A percentile compares a stretch with the other conserved stretches of the same genome.
Evolutionary conservation across 2,797 vertebrate species (phyloP).

Genomic region (Acipenser oxyrinchus): DNA sequence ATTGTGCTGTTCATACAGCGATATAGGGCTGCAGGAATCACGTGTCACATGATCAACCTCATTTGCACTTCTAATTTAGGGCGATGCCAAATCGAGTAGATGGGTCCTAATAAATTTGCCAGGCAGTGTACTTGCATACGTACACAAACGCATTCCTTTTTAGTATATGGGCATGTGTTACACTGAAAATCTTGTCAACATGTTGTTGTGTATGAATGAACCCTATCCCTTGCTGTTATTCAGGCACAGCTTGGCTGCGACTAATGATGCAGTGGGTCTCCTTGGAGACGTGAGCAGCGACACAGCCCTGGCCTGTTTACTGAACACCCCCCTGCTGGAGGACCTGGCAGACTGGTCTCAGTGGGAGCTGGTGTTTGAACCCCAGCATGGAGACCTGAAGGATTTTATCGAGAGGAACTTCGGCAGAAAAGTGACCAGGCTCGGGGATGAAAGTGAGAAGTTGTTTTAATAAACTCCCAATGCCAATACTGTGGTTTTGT

Average conservation of each 20-base stretch:
- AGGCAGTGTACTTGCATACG: no score
- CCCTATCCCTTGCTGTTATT: neutral
- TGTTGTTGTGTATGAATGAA: no score
- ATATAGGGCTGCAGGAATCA: no score
- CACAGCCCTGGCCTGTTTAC: constrained; percentile 52
- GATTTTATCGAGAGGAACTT: constrained; percentile 62
- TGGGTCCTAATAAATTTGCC: no score
- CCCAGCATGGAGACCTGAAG: constrained; percentile 49
- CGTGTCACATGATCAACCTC: no score
- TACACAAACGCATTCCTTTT: no score
- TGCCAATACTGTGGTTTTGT: neutral
- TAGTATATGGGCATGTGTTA: neutral
- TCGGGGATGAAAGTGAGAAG: constrained; percentile 7
- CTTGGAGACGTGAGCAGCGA: constrained; percentile 49
- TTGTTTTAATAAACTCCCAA: neutral
- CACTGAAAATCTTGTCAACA: no score
- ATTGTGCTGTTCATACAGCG: no score
- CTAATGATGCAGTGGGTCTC: constrained; percentile 42
- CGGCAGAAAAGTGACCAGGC: constrained; percentile 31
- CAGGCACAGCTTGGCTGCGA: constrained; percentile 26
- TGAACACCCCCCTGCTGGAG: constrained; percentile 62
- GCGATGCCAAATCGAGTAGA: no score
- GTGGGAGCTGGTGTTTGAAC: constrained; percentile 63
- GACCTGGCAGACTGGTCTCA: constrained; percentile 63
- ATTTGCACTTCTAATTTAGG: no score